Evolutionary conservation across 2,888 invertebrate species (phyloP), one percentile per base, ranked within the genome.

Genomic region (Leucophora obtusa): DNA sequence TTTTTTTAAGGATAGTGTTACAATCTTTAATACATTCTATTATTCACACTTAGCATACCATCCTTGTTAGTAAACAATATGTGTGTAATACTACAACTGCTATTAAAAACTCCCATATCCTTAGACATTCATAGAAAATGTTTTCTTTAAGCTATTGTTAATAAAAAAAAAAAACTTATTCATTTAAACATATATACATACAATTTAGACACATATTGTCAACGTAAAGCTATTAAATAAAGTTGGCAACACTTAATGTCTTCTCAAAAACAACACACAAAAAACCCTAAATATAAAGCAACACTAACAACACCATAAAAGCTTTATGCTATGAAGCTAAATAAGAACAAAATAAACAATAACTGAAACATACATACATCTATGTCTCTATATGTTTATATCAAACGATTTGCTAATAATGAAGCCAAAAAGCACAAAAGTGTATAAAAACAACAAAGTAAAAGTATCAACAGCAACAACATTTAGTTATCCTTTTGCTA

Each of bases 161-260:
- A 63, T 24, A 28, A 28, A 28, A 28, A 28, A 28, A 28, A 15
- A 56, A 28, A 9, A 15, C n/a, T 18, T 1, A 60, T 21, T 28
- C 53, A 54, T 14, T 17, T 24, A 28, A 54, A 50, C 18, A 7
- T 17, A 17, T 17, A 21, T 15, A 43, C 2, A 43, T 38, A 66
- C 9, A 53, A 15, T 21, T 18, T 2, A 65, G 18, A 21, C 54
- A 74, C 43, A 58, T 63, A 74, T 74, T 87, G 87, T 88, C 87
- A 86, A 87, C 87, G 85, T 87, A 85, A 87, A 86, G 85, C 86
- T 86, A 86, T 87, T 86, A 87, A 88, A 87, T 87, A 87, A 87
- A 87, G 86, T 87, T 87, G 87, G 87, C 87, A 87, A 87, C 88
- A 87, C 87, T 87, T 87, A 86, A 87, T 86, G 87, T 86, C 70